Evolutionary conservation across 2,888 invertebrate species (phyloP), one percentile per base, ranked within the genome.

Genomic region (Trachelus stipa): DNA sequence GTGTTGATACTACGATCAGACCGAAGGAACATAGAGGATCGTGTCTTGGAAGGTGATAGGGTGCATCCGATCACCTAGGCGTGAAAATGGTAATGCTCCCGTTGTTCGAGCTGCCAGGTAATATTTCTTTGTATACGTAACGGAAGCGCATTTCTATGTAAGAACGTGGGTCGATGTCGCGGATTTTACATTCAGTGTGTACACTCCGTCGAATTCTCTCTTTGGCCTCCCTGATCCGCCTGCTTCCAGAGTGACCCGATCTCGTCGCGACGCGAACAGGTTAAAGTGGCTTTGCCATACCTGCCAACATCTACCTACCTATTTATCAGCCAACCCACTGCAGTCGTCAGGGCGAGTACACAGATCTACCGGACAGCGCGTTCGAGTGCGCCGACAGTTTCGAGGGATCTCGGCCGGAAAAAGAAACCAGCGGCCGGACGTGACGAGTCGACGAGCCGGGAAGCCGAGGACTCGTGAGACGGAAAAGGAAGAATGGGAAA

Each of bases 221-320:
- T 23, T 9, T 9, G 56, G 23, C 56, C 56, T 56, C 56, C 56
- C 56, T 9, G 56, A 23, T 56, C 9, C 56, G 56, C 9, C 23
- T 15, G 56, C 23, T 35, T 34, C 35, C 35, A 35, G 74, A 37
- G 34, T 74, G 34, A 37, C 34, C 74, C 35, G 74, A 74, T 74
- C 71, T 11, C 71, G 71, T 33, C 34, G 74, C 23, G 74, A 74
- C 74, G 74, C 35, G 74, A 74, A 74, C 74, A 74, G 74, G 74
- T 74, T 33, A 74, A 74, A 15, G 74, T 35, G 3, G 74, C 37
- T 35, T 34, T 35, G n/a, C 37, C 35, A 37, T 37, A 37, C 74
- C 74, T 30, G 74, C 74, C 35, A 34, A 35, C 74, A 12, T 34
- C 74, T 74, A 74, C 74, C 74, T 34, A 74, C 35, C 74, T 74